Evolutionary conservation across 2,797 vertebrate species (phyloP).

Genomic region (Catostomus latipinnis): DNA sequence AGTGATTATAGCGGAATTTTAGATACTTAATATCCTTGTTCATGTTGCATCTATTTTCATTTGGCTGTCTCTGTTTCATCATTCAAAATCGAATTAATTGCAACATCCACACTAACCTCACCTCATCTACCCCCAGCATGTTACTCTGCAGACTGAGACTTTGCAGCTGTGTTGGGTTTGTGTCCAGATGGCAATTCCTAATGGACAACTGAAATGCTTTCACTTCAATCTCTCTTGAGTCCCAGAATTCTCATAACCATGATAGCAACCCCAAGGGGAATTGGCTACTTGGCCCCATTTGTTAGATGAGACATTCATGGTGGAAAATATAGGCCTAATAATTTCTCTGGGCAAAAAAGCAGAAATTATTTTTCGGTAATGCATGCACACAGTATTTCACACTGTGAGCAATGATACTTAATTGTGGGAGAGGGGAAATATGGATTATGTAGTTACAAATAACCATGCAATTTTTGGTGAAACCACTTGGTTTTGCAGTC

Average conservation of each 20-base stretch:
- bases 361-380: conserved; percentile 8
- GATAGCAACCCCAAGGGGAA: conserved; percentile 14
- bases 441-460: conserved; percentile 17
- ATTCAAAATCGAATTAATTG: conserved; percentile 23
- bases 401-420: background rate
- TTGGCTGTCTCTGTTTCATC: background rate
- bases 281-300: conserved; percentile 24
- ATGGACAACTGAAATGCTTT: conserved; percentile 39
- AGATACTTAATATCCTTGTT: conserved; percentile 7
- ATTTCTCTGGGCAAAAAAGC: conserved; percentile 28
- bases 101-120: conserved; percentile 34
- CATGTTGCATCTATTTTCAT: conserved; percentile 19
- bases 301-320: background rate
- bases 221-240: conserved; percentile 29
- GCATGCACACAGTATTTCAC: background rate
- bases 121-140: conserved; percentile 43
- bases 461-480: background rate
- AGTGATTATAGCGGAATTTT: conserved; percentile 1
- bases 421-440: background rate
- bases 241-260: conserved; percentile 48
- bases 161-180: conserved; percentile 38
- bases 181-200: conserved; percentile 50
- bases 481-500: background rate
- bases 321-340: conserved; percentile 5
- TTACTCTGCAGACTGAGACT: background rate